A percentile compares a stretch with the other conserved stretches of the same genome.
Conservation (phyloP, 2,113 vertebrate species). For the Dolichallabes microphthalmus region DNA sequence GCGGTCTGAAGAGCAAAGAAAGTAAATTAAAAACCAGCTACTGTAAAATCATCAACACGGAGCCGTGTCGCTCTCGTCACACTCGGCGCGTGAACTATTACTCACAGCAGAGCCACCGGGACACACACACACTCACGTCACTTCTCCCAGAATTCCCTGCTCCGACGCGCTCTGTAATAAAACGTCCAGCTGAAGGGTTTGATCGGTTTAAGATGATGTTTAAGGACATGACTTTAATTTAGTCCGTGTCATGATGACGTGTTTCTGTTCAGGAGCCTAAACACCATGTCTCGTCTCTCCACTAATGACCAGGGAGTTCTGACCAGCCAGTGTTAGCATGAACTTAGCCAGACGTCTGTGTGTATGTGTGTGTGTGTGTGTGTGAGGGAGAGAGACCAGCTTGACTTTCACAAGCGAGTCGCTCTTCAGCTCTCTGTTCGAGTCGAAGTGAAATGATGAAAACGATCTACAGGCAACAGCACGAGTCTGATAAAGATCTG, state of each 20-base stretch:
- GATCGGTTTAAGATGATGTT: neutral
- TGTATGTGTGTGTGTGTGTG: neutral
- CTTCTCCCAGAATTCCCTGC: neutral
- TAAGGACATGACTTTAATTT: neutral
- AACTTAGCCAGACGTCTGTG: slow-evolving; percentile 15
- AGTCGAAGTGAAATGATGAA: slow-evolving; percentile 64
- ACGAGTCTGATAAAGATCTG: slow-evolving; percentile 66
- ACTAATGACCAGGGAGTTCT: slow-evolving; percentile 29
- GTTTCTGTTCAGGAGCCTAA: slow-evolving; percentile 26
- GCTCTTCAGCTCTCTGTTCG: slow-evolving; percentile 57
- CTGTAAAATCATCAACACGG: slow-evolving; percentile 62
- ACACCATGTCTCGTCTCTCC: slow-evolving; percentile 54
- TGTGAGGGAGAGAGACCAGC: slow-evolving; percentile 48
- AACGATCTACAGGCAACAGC: slow-evolving; percentile 65
- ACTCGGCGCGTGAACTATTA: slow-evolving; percentile 54
- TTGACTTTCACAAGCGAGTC: slow-evolving; percentile 56
- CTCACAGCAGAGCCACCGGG: slow-evolving; percentile 48
- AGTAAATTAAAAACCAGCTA: slow-evolving; percentile 63
- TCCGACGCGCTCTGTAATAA: neutral
- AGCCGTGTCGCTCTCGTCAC: slow-evolving; percentile 48
- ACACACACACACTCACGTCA: slow-evolving; percentile 21
- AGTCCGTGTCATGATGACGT: neutral
- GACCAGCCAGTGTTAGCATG: slow-evolving; percentile 45
- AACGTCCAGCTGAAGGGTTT: neutral
- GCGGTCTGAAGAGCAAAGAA: slow-evolving; percentile 55